Percentiles rank a stretch among this genome's conserved stretches.
These are phyloP conservation scores for Myopa tessellatipennis DNA, from an alignment of 2,888 invertebrate genomes.

Conservation along the genomic window DNA sequence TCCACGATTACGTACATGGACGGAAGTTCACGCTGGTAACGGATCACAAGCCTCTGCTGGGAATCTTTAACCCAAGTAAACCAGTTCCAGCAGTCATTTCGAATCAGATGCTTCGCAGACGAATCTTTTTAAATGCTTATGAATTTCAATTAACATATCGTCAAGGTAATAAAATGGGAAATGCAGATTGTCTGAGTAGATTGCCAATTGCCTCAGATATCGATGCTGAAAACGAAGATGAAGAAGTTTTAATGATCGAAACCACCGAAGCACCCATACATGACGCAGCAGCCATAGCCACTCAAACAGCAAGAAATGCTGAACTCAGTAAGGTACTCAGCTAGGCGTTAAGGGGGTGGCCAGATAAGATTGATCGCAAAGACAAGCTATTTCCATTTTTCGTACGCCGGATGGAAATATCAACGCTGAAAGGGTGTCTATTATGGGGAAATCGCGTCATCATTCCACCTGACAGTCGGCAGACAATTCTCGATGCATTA, in stretches of 20 bases:
- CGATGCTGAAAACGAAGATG: not conserved
- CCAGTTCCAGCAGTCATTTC: constrained; percentile 26
- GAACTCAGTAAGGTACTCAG: constrained; percentile 40
- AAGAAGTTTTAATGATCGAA: constrained; percentile 43
- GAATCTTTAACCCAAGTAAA: constrained; percentile 44
- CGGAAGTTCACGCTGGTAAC: constrained; percentile 41
- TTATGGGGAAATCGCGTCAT: constrained; percentile 45
- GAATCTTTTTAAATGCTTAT: constrained; percentile 39
- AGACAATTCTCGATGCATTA: not conserved
- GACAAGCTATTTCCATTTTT: constrained; percentile 35
- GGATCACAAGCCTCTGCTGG: constrained; percentile 39
- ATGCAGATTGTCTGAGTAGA: constrained; percentile 35
- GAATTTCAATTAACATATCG: constrained; percentile 33
- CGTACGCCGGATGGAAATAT: constrained; percentile 15
- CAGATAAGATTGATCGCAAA: constrained; percentile 26
- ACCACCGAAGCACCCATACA: constrained; percentile 21
- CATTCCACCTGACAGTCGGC: constrained; percentile 27
- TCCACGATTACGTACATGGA: constrained; percentile 44
- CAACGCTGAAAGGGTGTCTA: constrained; percentile 42
- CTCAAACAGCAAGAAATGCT: constrained; percentile 35
- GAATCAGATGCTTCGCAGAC: constrained; percentile 37
- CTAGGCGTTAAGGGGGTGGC: constrained; percentile 46
- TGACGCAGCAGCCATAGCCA: constrained; percentile 25
- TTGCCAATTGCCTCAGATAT: constrained; percentile 13
- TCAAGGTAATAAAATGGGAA: constrained; percentile 35